phyloP scores from a whole-genome alignment of 2,113 vertebrate genomes.

The Aythya baeri region DNA sequence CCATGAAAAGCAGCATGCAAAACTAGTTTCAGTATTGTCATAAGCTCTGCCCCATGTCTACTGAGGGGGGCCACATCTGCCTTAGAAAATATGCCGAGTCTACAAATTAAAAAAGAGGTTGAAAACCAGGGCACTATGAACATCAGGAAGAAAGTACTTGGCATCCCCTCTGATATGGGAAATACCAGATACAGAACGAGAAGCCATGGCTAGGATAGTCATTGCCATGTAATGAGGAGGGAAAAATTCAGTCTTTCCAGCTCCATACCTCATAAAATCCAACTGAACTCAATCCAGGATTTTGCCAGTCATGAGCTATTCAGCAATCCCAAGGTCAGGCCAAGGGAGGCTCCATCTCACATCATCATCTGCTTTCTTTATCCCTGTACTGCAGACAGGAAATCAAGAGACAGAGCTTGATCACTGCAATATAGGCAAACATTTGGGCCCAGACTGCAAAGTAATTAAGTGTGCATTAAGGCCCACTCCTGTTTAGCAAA shows the following conservation, averaged over 20 bases:
- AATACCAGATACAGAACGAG: not conserved
- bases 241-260: not conserved
- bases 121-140: not conserved
- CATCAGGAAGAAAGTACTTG: not conserved
- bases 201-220: not conserved
- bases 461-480: constrained; percentile 59
- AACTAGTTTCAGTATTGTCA: not conserved
- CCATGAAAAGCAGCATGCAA: not conserved
- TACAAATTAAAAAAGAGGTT: not conserved
- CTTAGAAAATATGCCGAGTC: not conserved
- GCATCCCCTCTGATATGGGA: not conserved
- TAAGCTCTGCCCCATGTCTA: not conserved
- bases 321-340: constrained; percentile 17
- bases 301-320: constrained; percentile 41
- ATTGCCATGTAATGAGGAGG: not conserved
- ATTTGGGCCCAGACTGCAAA: constrained; percentile 11
- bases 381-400: constrained; percentile 13
- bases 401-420: constrained; percentile 34
- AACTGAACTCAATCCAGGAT: constrained; percentile 35
- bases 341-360: constrained; percentile 25
- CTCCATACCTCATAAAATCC: constrained; percentile 33
- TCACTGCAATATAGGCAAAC: constrained; percentile 12
- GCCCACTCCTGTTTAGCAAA: not conserved
- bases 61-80: not conserved
- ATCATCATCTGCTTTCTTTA: constrained; percentile 20